Percentiles rank a stretch among this genome's conserved stretches.
phyloP scores from a whole-genome alignment of 1,140 invertebrate species.

The Sitodiplosis mosellana region DNA sequence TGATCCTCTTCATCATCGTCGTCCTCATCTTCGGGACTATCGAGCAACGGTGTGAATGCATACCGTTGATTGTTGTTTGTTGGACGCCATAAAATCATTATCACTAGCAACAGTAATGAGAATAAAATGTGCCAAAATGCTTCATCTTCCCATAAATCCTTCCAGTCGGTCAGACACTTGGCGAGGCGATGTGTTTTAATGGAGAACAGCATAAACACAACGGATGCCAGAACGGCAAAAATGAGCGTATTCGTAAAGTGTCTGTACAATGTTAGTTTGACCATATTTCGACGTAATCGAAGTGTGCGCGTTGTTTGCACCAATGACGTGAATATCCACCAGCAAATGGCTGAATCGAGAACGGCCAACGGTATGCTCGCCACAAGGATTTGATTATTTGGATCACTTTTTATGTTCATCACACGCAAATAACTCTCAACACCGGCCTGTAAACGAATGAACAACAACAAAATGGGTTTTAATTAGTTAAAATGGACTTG shows the following conservation, averaged over 20 bases:
- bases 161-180: constrained; percentile 63
- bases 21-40: constrained; percentile 66
- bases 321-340: constrained; percentile 79
- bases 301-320: constrained; percentile 77
- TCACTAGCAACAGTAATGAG: constrained; percentile 67
- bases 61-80: constrained; percentile 90
- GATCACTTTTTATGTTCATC: constrained; percentile 43
- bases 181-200: constrained; percentile 56
- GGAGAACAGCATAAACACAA: constrained; percentile 84
- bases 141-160: constrained; percentile 79
- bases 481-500: too few species aligned
- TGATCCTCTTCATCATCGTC: constrained; percentile 61
- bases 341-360: constrained; percentile 51
- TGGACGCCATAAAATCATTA: constrained; percentile 88
- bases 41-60: constrained; percentile 79
- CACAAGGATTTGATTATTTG: constrained; percentile 44
- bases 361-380: constrained; percentile 54
- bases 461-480: too few species aligned
- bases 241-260: constrained; percentile 88
- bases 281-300: constrained; percentile 61
- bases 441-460: too few species aligned
- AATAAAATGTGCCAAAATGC: constrained; percentile 90
- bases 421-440: constrained; percentile 66
- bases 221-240: constrained; percentile 71
- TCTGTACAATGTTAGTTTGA: constrained; percentile 76